Evolutionary conservation across 1,140 invertebrate species (phyloP).

Genomic region (Anastatus disparis): DNA sequence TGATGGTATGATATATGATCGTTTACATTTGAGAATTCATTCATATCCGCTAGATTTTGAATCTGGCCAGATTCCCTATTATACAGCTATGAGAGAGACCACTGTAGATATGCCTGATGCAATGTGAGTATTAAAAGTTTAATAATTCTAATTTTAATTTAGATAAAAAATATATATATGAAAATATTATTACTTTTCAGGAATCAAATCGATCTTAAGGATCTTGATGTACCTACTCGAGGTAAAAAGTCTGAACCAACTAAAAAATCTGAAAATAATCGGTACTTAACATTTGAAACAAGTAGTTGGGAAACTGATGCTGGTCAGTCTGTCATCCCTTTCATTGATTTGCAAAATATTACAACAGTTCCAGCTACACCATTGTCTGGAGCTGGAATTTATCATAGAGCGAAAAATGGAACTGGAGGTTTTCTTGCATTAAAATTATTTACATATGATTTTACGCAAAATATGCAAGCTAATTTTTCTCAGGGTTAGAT

Average conservation of each 20-base stretch:
- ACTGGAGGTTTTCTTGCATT: neutral
- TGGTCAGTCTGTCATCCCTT: neutral
- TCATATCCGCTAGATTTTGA: neutral
- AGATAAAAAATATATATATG: neutral
- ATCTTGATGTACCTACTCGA: neutral
- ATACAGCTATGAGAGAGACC: no score
- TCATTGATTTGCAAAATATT: neutral
- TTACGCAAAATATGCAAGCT: neutral
- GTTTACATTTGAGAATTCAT: neutral
- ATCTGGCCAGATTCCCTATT: neutral
- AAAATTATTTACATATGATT: neutral
- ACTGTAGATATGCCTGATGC: no score
- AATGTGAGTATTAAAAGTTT: neutral
- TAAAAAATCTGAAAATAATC: neutral
- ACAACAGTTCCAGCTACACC: conserved; percentile 49
- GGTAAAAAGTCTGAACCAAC: neutral
- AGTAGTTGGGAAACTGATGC: neutral
- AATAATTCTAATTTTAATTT: no score
- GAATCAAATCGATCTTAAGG: neutral
- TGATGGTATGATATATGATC: no score
- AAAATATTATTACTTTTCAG: neutral
- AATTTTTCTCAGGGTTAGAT: no score
- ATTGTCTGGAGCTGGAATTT: neutral
- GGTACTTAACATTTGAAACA: neutral
- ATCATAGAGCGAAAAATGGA: neutral